Evolutionary conservation across 2,888 invertebrate genomes (phyloP).

Genomic region (Drosophila phalerata): DNA sequence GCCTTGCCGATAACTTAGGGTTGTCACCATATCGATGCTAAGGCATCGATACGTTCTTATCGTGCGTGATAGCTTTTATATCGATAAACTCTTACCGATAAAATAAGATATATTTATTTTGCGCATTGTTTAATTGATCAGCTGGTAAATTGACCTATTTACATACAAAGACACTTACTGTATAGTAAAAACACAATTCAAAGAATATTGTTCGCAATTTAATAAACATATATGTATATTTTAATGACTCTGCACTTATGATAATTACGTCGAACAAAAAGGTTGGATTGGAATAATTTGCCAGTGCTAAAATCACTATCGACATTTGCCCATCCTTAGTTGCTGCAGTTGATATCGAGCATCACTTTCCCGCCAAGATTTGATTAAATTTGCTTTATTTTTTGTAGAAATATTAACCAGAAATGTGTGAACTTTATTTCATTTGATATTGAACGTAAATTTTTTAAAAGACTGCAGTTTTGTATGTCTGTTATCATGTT

Average conservation of each 20-base stretch:
- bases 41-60: constrained; percentile 27
- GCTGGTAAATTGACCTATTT: not conserved
- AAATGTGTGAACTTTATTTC: constrained; percentile 44
- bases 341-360: not conserved
- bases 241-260: not conserved
- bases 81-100: constrained; percentile 11
- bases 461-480: constrained; percentile 37
- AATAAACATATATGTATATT: not conserved
- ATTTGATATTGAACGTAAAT: constrained; percentile 33
- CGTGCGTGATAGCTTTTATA: not conserved
- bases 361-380: not conserved
- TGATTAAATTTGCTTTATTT: constrained; percentile 4
- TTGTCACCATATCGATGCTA: constrained; percentile 21
- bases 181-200: not conserved
- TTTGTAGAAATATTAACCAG: constrained; percentile 47
- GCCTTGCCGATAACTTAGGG: constrained; percentile 61
- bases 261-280: not conserved
- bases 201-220: not conserved
- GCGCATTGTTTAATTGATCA: constrained; percentile 1
- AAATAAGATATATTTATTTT: not conserved
- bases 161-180: not conserved
- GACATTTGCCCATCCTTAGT: not conserved
- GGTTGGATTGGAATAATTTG: not conserved
- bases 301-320: not conserved
- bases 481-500: constrained; percentile 18